Evolutionary conservation across 2,888 invertebrate genomes (phyloP).

Genomic region (Mythimna vitellina): DNA sequence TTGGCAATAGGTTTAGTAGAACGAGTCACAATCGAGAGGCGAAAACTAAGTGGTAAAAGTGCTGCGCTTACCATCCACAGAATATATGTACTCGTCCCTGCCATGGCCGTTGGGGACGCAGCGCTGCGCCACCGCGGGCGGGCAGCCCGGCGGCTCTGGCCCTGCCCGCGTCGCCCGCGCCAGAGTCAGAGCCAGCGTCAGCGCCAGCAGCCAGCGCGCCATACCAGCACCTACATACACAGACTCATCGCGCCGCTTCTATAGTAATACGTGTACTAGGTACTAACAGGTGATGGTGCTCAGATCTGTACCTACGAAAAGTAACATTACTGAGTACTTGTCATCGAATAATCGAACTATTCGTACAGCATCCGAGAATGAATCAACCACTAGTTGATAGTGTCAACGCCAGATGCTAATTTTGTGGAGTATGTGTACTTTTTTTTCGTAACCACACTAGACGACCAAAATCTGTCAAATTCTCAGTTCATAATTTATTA

Average conservation of each 20-base stretch:
- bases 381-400: too few species aligned
- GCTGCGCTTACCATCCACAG: slow-evolving; percentile 47
- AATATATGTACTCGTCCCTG: slow-evolving; percentile 34
- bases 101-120: not conserved
- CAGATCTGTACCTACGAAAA: too few species aligned
- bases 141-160: slow-evolving; percentile 25
- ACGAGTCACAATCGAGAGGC: not conserved
- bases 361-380: too few species aligned
- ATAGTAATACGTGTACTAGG: too few species aligned
- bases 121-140: slow-evolving; percentile 13
- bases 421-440: too few species aligned
- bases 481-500: too few species aligned
- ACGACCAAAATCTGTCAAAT: too few species aligned
- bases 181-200: slow-evolving; percentile 18
- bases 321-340: too few species aligned
- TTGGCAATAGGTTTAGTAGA: not conserved
- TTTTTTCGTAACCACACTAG: too few species aligned
- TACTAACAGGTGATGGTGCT: too few species aligned
- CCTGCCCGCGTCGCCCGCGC: not conserved
- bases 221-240: slow-evolving; percentile 10
- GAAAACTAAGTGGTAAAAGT: not conserved
- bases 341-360: too few species aligned
- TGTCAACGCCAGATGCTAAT: too few species aligned
- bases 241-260: slow-evolving; percentile 15
- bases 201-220: slow-evolving; percentile 11